Base-by-base conservation (phyloP, 2,888 invertebrate species). In the Noctua comes region DNA sequence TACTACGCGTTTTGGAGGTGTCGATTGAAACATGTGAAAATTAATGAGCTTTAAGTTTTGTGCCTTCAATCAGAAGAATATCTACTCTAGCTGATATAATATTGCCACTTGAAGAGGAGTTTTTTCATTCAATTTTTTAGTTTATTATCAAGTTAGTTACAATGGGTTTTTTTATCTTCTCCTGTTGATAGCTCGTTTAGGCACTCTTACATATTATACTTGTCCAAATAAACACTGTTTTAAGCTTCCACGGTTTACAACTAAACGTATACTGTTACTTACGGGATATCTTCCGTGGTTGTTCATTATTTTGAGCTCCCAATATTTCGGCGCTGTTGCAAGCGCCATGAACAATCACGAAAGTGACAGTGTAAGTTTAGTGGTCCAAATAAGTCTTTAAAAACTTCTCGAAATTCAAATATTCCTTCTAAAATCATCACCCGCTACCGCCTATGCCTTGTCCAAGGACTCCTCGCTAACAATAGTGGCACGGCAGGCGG, bases 401-500 rank as follows among this genome's bases (percentile, higher is more conserved):
- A 57, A 72, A 76, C 18, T 11, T n/a, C 0, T n/a, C 1, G 13
- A 16, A 6, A n/a, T 51, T n/a, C 13, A n/a, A n/a, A n/a, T n/a
- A 16, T 11, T 27, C 10, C 3, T 48, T 40, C 0, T 16, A 2
- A 8, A 54, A 51, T 5, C 0, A 5, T 21, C 1, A 43, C 62
- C 70, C 83, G 86, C 82, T 82, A 24, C 31, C 86, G 87, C 88
- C 85, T 83, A 59, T 88, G 69, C 27, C 84, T 90, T 88, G 82
- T 1, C 21, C 65, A 62, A 24, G 18, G 57, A n/a, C 43, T 51
- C n/a, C 70, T 18, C 51, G 51, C 72, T 72, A 89, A 94, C 94
- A 94, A 94, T 91, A 88, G 88, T 79, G 79, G 80, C 93, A 85
- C 94, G 93, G 93, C 95, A 93, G 95, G 95, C 95, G 95, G 95